Conservation (phyloP, 2,113 vertebrate genomes). For the Crypturellus undulatus region DNA sequence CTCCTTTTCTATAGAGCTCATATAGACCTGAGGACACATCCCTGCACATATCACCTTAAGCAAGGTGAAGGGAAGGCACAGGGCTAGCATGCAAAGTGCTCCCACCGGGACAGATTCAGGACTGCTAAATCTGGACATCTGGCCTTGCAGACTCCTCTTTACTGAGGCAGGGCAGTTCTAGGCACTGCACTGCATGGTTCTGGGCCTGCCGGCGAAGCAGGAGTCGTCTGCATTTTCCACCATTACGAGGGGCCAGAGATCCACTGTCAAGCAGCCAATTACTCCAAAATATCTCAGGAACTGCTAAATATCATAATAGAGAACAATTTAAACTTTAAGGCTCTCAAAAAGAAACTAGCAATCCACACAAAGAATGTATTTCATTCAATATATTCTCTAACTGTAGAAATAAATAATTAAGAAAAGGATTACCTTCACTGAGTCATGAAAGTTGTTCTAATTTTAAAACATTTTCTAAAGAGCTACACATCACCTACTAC, state of each 20-base stretch:
- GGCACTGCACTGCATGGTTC: not conserved
- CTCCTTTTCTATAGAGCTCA: not conserved
- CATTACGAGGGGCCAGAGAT: not conserved
- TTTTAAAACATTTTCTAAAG: not conserved
- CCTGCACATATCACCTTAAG: not conserved
- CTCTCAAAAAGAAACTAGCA: not conserved
- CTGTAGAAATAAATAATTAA: not conserved
- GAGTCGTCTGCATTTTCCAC: not conserved
- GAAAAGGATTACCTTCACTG: not conserved
- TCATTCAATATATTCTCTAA: not conserved
- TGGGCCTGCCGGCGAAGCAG: not conserved
- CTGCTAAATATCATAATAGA: not conserved
- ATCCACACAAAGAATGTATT: not conserved
- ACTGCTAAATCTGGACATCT: not conserved
- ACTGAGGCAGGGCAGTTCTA: not conserved
- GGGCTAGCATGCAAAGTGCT: not conserved
- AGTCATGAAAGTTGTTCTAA: not conserved
- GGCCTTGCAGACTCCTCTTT: not conserved
- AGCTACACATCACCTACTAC: not conserved
- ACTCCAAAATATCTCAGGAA: not conserved
- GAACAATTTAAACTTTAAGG: not conserved
- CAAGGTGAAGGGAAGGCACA: not conserved
- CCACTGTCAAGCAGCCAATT: not conserved
- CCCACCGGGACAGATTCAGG: not conserved
- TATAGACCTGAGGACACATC: not conserved